Percentiles rank a stretch among this genome's conserved stretches.
Evolutionary conservation across 2,113 vertebrate genomes (phyloP).

Genomic region (Oryzias javanicus): DNA sequence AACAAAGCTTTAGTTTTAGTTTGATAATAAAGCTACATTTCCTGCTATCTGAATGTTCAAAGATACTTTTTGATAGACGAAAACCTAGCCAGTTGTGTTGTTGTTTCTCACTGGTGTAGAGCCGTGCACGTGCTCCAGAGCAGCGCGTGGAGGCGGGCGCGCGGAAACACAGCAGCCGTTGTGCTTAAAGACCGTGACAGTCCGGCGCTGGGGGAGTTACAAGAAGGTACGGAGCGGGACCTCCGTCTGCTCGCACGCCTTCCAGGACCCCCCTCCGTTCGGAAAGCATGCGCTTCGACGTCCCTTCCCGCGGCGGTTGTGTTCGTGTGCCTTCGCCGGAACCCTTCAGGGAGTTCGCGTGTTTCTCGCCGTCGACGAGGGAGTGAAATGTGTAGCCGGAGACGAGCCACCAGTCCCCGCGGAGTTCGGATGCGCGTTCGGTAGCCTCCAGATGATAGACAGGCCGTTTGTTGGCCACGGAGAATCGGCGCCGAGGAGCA

Average conservation of each 20-base stretch:
- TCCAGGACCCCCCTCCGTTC: background rate
- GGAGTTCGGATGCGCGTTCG: constrained; percentile 57
- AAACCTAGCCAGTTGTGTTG: too few relatives aligned
- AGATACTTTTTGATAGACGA: too few relatives aligned
- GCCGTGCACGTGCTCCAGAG: background rate
- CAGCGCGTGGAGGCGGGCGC: constrained; percentile 6
- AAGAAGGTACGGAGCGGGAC: background rate
- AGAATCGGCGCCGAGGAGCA: constrained; percentile 9
- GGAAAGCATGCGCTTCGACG: constrained; percentile 51
- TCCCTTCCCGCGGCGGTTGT: background rate
- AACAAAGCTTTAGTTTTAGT: too few relatives aligned
- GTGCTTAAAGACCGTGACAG: constrained; percentile 32
- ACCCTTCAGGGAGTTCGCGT: constrained; percentile 48
- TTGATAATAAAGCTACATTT: too few relatives aligned
- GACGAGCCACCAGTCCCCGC: constrained; percentile 24
- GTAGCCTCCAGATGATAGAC: constrained; percentile 34
- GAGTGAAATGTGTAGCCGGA: constrained; percentile 53
- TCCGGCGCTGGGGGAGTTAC: constrained; percentile 30
- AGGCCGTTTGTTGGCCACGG: background rate
- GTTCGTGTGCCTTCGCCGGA: constrained; percentile 23
- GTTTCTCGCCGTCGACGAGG: constrained; percentile 54
- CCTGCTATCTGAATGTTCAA: too few relatives aligned
- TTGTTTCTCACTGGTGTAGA: too few relatives aligned
- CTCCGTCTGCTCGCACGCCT: constrained; percentile 3
- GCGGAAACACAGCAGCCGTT: constrained; percentile 17